A percentile compares a stretch with the other conserved stretches of the same genome.
These are phyloP conservation scores for Ciona savignyi DNA, from an alignment of 23 tunicate species.

Conservation along the genomic window DNA sequence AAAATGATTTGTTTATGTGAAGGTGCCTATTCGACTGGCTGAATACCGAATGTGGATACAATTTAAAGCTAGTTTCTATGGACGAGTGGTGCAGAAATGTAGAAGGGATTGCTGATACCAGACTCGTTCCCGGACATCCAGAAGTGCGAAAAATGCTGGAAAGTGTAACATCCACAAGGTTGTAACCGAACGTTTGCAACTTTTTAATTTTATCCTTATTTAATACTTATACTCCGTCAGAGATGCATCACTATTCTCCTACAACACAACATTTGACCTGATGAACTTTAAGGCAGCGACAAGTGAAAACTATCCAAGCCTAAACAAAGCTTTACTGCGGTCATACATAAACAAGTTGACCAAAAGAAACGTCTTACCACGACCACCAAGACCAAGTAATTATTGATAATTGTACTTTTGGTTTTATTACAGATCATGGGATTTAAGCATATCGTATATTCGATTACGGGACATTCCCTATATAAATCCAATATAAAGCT, in stretches of 20 bases:
- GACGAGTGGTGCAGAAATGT: constrained; percentile 69
- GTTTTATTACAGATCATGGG: no score
- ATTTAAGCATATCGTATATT: no score
- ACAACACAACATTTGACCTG: constrained; percentile 72
- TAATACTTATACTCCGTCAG: constrained; percentile 15
- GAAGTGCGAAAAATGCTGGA: constrained; percentile 36
- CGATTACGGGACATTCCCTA: no score
- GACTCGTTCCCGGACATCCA: constrained; percentile 36
- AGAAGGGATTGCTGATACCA: constrained; percentile 9
- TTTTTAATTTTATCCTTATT: neutral
- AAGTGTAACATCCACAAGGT: constrained; percentile 35
- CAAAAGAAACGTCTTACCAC: constrained; percentile 16
- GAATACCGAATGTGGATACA: constrained; percentile 19
- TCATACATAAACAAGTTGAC: constrained; percentile 22
- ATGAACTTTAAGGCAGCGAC: constrained; percentile 27
- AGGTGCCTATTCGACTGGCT: constrained; percentile 44
- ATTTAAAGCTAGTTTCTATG: constrained; percentile 36
- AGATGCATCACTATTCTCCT: constrained; percentile 61
- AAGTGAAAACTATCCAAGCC: constrained; percentile 21
- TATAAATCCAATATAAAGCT: no score
- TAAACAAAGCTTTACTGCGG: constrained; percentile 16
- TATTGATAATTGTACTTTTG: no score
- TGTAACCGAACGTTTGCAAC: no score
- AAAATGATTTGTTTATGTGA: no score
- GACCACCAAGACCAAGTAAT: constrained; percentile 9